A percentile compares a stretch with the other conserved stretches of the same genome.
These are phyloP conservation scores for Zeugodacus cucurbitae DNA, from an alignment of 1,140 invertebrate species.

Conservation along the genomic window DNA sequence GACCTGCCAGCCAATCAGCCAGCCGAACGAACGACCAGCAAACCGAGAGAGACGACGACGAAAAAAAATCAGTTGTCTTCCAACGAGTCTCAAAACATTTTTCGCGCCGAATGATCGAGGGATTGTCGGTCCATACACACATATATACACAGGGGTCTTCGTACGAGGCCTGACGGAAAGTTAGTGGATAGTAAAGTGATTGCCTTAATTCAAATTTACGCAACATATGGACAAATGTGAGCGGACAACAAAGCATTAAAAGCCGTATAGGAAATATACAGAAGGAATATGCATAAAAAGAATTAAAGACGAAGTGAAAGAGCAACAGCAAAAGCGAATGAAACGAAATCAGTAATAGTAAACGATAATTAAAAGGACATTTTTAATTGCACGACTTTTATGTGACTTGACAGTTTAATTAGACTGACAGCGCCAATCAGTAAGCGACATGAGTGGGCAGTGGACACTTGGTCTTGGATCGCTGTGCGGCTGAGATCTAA, in stretches of 20 bases:
- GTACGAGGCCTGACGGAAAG: not conserved
- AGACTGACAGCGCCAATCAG: slow-evolving; percentile 25
- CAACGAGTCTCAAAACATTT: not conserved
- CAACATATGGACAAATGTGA: slow-evolving; percentile 1
- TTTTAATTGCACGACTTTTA: slow-evolving; percentile 28
- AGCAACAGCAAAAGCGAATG: no score
- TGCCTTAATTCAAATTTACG: slow-evolving; percentile 29
- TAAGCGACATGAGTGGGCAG: not conserved
- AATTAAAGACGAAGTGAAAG: not conserved
- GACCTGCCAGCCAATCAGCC: not conserved
- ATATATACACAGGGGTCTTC: not conserved
- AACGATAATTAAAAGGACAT: slow-evolving; percentile 34
- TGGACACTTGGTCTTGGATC: not conserved
- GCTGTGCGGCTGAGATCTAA: not conserved
- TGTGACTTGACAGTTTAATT: slow-evolving; percentile 35
- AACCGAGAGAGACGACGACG: not conserved
- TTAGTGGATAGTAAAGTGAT: slow-evolving; percentile 12
- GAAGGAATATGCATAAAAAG: not conserved
- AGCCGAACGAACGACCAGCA: not conserved
- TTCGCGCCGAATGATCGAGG: slow-evolving; percentile 13
- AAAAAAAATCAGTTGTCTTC: slow-evolving; percentile 15
- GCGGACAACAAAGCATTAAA: not conserved
- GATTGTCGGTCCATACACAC: not conserved
- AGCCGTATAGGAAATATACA: not conserved
- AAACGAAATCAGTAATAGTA: not conserved